Evolutionary conservation across 30 jellyfish, hydroid and myxozoan genomes (phyloP), one percentile per base, ranked within the genome.

Genomic region (Pelagia noctiluca): DNA sequence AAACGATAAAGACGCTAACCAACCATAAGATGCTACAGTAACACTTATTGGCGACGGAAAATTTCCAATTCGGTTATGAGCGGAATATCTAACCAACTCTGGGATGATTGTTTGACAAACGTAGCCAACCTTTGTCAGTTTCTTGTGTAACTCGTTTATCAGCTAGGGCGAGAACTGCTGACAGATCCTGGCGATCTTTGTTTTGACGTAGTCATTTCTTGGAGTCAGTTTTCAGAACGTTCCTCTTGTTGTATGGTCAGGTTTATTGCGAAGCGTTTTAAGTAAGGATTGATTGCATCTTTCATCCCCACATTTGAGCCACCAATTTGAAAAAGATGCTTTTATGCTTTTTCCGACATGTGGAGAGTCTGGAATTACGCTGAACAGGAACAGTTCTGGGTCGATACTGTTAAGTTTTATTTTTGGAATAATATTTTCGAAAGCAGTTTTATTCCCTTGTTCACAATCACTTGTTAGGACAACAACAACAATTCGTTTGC

Each of bases 11-110:
- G 25, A 47, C 13, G 49, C 70, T 13, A 72, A 42, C 49, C 49
- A 47, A 42, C 73, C 73, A 38, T 38, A 50, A 22, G 73, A 34
- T 49, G 73, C 72, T 22, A 46, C 73, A 46, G 35, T 2, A 33
- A 70, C 83, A 70, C 83, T 36, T 22, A 70, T 70, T 70, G 83
- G 83, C 57, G 57, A 73, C 63, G 85, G 85, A 73, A 48, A 73
- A 60, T 30, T 73, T 73, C 85, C 85, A 48, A 73, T 73, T 29
- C 73, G 50, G 32, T 73, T 73, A 1, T 73, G 52, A 13, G 73
- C 54, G 22, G 85, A 47, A 73, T 47, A 73, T 38, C 53, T 42
- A 34, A n/a, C 32, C 76, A 25, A 34, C 73, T 73, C 85, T 47
- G 85, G 85, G 22, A 73, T 73, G 29, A 73, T 73, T 28, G 85